Percentiles rank a stretch among this genome's conserved stretches.
Evolutionary conservation across 2,888 invertebrate species (phyloP).

Genomic region (Xanthia togata): DNA sequence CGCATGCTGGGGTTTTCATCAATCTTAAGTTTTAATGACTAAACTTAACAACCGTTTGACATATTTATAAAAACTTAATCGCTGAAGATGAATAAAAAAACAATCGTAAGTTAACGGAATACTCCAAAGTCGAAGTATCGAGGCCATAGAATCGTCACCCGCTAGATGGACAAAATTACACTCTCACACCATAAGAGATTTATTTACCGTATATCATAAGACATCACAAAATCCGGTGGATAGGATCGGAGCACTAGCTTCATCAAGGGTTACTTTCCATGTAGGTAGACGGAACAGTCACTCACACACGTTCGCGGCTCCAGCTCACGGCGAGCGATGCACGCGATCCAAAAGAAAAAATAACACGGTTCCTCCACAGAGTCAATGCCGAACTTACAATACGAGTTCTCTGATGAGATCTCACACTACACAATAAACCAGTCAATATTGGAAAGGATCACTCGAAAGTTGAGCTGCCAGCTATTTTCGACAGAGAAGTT

Average conservation of each 20-base stretch:
- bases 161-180: constrained; percentile 77
- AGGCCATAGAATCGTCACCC: constrained; percentile 86
- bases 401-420: constrained; percentile 78
- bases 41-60: constrained; percentile 31
- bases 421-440: constrained; percentile 84
- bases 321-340: constrained; percentile 85
- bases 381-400: constrained; percentile 79
- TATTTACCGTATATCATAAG: constrained; percentile 85
- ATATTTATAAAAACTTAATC: constrained; percentile 46
- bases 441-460: constrained; percentile 83
- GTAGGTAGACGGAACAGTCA: constrained; percentile 87
- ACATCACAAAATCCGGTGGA: constrained; percentile 83
- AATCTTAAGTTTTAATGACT: constrained; percentile 29
- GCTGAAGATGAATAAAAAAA: constrained; percentile 69
- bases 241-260: constrained; percentile 79
- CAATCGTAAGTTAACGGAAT: constrained; percentile 80
- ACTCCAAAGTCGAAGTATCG: constrained; percentile 77
- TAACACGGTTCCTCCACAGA: constrained; percentile 87
- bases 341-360: constrained; percentile 89
- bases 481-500: constrained; percentile 86
- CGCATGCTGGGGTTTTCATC: constrained; percentile 58
- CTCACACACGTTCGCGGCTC: constrained; percentile 86
- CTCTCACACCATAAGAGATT: constrained; percentile 70
- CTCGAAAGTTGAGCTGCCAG: constrained; percentile 80
- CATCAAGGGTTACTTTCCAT: constrained; percentile 87